These are phyloP conservation scores for Horisme vitalbata DNA, from an alignment of 2,888 invertebrate species.

Conservation along the genomic window DNA sequence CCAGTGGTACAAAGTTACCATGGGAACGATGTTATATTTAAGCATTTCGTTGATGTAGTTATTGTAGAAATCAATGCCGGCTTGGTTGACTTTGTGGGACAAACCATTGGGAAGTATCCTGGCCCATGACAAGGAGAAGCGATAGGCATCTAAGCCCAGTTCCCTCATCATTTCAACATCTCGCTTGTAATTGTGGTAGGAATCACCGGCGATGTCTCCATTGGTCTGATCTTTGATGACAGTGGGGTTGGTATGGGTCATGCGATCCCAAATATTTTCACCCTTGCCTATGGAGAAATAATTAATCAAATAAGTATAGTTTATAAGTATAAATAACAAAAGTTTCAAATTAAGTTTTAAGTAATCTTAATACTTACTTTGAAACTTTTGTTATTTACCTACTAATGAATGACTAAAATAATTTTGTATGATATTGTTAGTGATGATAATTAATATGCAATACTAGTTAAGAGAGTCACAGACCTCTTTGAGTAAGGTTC, in stretches of 20 bases:
- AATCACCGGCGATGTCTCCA: conserved; percentile 83
- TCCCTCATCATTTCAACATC: conserved; percentile 74
- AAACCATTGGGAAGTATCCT: conserved; percentile 83
- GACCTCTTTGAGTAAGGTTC: no score
- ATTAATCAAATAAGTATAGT: no score
- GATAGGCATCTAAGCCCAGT: conserved; percentile 70
- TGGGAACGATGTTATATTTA: conserved; percentile 83
- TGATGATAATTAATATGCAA: no score
- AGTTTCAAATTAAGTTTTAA: no score
- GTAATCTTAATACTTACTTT: no score
- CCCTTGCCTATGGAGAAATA: conserved; percentile 58
- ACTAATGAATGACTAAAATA: no score
- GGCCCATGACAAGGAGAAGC: conserved; percentile 84
- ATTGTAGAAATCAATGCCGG: conserved; percentile 85
- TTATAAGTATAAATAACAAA: no score
- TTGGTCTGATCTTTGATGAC: conserved; percentile 61
- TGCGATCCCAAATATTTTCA: conserved; percentile 58
- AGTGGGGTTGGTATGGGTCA: conserved; percentile 50
- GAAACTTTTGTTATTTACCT: no score
- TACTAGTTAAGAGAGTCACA: no score
- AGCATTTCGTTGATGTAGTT: conserved; percentile 84
- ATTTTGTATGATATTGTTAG: no score
- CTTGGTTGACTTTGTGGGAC: conserved; percentile 73
- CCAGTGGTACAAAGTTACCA: conserved; percentile 82
- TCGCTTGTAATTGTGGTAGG: conserved; percentile 84